A percentile compares a stretch with the other conserved stretches of the same genome.
Conservation (phyloP, 2,888 invertebrate species). For the Chymomyza fuscimana region DNA sequence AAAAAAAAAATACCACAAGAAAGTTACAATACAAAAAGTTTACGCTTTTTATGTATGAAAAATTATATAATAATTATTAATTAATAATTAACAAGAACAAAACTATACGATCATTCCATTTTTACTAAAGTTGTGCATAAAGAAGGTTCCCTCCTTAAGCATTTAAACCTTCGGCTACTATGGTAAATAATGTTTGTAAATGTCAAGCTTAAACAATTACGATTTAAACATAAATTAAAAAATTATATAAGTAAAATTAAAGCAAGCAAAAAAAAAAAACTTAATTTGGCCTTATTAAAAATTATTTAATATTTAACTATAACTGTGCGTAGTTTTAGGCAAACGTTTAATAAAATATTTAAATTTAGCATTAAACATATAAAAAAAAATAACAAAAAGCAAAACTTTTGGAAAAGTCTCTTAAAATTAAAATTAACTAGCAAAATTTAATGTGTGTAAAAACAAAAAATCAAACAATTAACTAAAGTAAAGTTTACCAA, state of each 20-base stretch:
- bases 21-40: constrained; percentile 24
- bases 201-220: constrained; percentile 41
- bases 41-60: constrained; percentile 7
- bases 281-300: constrained; percentile 78
- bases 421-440: constrained; percentile 59
- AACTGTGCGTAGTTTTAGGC: constrained; percentile 44
- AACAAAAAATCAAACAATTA: constrained; percentile 40
- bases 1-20: constrained; percentile 4
- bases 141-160: constrained; percentile 54
- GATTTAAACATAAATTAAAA: constrained; percentile 26
- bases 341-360: constrained; percentile 24
- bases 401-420: constrained; percentile 63
- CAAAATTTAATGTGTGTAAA: constrained; percentile 62
- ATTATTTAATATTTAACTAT: constrained; percentile 67
- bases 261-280: constrained; percentile 41
- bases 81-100: constrained; percentile 35
- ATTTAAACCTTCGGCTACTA: constrained; percentile 67
- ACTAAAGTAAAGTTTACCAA: constrained; percentile 64
- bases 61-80: constrained; percentile 12
- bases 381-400: constrained; percentile 22
- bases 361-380: constrained; percentile 30
- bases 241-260: constrained; percentile 20
- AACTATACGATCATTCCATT: constrained; percentile 75
- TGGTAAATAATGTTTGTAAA: constrained; percentile 51
- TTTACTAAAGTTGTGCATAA: constrained; percentile 56